A percentile compares a stretch with the other conserved stretches of the same genome.
These are phyloP conservation scores for Desmophyllum pertusum DNA, from an alignment of 92 coral and sea anemone species.

Conservation along the genomic window DNA sequence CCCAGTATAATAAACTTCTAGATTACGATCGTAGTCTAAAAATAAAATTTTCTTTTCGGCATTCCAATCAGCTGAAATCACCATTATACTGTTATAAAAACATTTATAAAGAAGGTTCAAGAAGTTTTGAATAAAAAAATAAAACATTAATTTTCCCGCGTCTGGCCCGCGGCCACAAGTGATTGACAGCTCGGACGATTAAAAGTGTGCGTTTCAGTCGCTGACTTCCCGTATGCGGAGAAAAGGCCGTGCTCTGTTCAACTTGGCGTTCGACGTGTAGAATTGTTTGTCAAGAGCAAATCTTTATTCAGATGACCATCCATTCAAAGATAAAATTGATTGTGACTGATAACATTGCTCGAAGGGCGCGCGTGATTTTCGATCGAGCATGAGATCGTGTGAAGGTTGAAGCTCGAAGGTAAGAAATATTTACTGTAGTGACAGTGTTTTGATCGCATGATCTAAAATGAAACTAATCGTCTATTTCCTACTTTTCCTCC, in stretches of 20 bases:
- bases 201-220: neutral
- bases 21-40: too few species aligned
- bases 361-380: neutral
- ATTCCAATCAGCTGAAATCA: too few species aligned
- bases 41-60: too few species aligned
- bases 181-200: conserved; percentile 30
- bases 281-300: neutral
- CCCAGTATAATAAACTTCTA: too few species aligned
- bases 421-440: neutral
- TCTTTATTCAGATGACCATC: neutral
- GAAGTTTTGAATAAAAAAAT: neutral
- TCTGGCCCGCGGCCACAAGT: conserved; percentile 6
- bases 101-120: neutral
- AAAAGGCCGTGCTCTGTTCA: neutral
- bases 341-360: neutral
- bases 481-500: neutral
- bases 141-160: neutral
- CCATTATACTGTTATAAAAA: neutral
- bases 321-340: neutral
- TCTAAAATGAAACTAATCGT: neutral
- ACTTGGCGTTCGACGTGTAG: neutral
- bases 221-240: conserved; percentile 36
- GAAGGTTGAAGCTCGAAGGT: neutral
- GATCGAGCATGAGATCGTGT: neutral
- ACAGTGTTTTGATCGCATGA: neutral